phyloP scores from a whole-genome alignment of 2,797 vertebrate genomes.

The Typhlichthys subterraneus region DNA sequence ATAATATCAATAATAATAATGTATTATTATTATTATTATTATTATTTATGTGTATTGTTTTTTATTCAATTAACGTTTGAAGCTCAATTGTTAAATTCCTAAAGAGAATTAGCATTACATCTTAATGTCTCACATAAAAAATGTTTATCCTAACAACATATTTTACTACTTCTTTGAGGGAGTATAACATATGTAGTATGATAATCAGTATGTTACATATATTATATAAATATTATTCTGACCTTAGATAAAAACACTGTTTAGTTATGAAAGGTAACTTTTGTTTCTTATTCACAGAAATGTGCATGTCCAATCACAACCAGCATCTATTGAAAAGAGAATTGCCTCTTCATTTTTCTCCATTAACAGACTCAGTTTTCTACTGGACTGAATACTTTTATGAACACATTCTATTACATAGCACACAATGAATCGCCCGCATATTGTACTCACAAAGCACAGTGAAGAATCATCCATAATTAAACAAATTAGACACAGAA shows the following conservation, averaged over 20 bases:
- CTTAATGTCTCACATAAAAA: no score
- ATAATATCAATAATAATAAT: no score
- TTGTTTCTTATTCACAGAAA: conserved; percentile 2
- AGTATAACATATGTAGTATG: not conserved
- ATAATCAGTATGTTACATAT: not conserved
- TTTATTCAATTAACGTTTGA: no score
- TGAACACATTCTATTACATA: not conserved
- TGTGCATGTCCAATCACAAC: conserved; percentile 18
- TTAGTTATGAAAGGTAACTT: conserved; percentile 11
- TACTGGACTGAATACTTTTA: conserved; percentile 26
- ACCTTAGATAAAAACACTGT: conserved; percentile 19
- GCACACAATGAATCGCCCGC: not conserved
- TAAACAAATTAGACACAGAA: conserved; percentile 33
- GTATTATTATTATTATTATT: no score
- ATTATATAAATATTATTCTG: conserved; percentile 2
- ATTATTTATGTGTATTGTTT: no score
- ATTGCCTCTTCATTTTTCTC: conserved; percentile 3
- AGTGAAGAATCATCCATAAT: conserved; percentile 41
- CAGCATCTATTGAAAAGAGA: conserved; percentile 23
- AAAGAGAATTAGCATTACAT: no score
- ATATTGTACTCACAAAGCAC: conserved; percentile 4
- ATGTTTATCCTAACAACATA: no score
- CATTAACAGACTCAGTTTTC: conserved; percentile 11
- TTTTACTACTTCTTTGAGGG: not conserved
- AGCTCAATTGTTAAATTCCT: no score